Percentiles rank a stretch among this genome's conserved stretches.
phyloP scores from a whole-genome alignment of 2,113 vertebrate species.

The Pitta sordida region DNA sequence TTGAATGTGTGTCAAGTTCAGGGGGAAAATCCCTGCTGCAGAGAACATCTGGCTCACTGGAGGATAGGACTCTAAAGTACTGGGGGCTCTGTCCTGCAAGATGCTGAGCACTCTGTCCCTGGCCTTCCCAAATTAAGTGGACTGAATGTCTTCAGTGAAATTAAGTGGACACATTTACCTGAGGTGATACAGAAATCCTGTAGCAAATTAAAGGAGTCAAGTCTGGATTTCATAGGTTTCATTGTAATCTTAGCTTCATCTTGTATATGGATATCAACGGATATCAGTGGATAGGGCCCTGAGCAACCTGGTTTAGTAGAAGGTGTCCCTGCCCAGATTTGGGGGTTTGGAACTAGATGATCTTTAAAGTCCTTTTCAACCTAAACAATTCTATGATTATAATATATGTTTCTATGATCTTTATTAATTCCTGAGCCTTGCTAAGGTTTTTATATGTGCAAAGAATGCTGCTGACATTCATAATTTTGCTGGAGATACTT shows the following conservation, averaged over 20 bases:
- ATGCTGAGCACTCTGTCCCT: background rate
- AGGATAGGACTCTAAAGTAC: background rate
- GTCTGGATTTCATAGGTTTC: background rate
- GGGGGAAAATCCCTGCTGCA: background rate
- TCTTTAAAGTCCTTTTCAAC: background rate
- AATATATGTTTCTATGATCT: background rate
- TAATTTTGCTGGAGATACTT: background rate
- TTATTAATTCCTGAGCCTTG: background rate
- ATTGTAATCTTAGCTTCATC: background rate
- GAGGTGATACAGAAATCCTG: background rate
- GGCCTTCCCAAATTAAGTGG: background rate
- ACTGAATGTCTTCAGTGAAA: background rate
- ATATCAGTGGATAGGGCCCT: background rate
- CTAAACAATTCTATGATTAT: background rate
- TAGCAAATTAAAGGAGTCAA: background rate
- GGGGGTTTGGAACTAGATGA: fast-evolving
- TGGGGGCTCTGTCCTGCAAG: background rate
- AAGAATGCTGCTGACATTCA: background rate
- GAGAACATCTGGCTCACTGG: background rate
- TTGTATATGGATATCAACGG: background rate
- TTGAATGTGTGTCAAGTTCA: fast-evolving
- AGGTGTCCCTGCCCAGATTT: fast-evolving
- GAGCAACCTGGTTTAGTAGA: background rate
- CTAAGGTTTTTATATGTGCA: background rate
- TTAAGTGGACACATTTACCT: background rate